A percentile compares a stretch with the other conserved stretches of the same genome.
phyloP scores from a whole-genome alignment of 2,113 vertebrate genomes.

The Python bivittatus region DNA sequence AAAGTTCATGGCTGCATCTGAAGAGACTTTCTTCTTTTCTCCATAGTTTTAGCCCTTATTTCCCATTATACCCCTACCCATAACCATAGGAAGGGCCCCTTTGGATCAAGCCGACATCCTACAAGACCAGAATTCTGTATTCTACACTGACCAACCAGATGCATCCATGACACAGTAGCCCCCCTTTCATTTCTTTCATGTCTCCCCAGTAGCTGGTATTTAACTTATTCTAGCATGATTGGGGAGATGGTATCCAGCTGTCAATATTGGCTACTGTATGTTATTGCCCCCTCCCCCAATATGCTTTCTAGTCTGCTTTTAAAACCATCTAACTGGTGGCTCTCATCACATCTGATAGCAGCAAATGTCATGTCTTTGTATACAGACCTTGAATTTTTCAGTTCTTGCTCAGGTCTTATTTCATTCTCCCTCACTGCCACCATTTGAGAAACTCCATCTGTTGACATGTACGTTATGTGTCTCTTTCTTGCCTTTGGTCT shows the following conservation, averaged over 20 bases:
- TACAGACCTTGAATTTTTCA: not conserved
- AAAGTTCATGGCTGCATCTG: not conserved
- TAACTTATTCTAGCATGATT: not conserved
- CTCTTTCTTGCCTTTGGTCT: not conserved
- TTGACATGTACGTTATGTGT: not conserved
- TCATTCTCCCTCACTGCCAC: not conserved
- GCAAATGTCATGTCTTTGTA: not conserved
- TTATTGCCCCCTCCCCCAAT: not conserved
- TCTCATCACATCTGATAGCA: not conserved
- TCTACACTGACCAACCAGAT: not conserved
- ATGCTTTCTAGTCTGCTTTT: not conserved
- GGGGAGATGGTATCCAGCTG: not conserved
- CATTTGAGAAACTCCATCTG: not conserved
- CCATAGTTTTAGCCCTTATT: not conserved
- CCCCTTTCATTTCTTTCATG: not conserved
- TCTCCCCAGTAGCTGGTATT: not conserved
- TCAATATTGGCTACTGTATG: not conserved
- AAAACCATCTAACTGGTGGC: not conserved
- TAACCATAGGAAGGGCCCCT: not conserved
- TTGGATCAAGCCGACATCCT: not conserved
- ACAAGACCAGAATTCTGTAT: not conserved
- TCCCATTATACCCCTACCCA: not conserved
- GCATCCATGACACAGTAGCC: not conserved
- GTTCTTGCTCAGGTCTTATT: not conserved
- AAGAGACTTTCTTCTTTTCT: not conserved